phyloP scores from a whole-genome alignment of 2,797 vertebrate genomes.

The Hapalemur alaotrensis region DNA sequence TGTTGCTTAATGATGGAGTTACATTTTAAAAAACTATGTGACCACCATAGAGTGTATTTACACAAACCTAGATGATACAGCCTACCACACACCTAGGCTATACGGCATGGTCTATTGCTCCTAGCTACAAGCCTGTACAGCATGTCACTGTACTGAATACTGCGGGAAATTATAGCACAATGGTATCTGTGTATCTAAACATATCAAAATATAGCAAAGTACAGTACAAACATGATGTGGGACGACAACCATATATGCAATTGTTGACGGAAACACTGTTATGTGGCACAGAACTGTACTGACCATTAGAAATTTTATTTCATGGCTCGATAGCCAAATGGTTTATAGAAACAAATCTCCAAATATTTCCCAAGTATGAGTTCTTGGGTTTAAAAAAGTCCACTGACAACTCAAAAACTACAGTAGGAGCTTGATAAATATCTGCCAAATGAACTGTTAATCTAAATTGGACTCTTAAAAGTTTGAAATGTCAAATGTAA shows the following conservation, averaged over 20 bases:
- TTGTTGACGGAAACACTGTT: neutral
- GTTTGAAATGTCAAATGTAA: neutral
- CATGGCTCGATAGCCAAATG: neutral
- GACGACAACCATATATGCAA: neutral
- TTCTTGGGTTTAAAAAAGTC: neutral
- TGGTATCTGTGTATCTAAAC: neutral
- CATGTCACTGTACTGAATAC: neutral
- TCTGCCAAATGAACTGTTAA: neutral
- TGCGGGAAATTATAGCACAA: neutral
- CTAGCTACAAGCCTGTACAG: neutral
- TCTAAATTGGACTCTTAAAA: neutral
- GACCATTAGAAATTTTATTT: neutral
- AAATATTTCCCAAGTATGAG: conserved; percentile 23
- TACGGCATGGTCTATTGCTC: neutral
- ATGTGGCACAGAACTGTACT: neutral
- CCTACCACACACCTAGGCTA: neutral
- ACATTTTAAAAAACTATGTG: neutral
- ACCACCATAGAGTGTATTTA: neutral
- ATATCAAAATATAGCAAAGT: neutral
- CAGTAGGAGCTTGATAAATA: neutral
- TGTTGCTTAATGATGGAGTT: neutral
- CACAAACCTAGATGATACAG: neutral
- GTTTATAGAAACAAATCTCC: conserved; percentile 21
- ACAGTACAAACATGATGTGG: neutral
- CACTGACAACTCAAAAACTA: neutral